Conservation (phyloP, 2,888 invertebrate species). For the Eupithecia dodoneata region DNA sequence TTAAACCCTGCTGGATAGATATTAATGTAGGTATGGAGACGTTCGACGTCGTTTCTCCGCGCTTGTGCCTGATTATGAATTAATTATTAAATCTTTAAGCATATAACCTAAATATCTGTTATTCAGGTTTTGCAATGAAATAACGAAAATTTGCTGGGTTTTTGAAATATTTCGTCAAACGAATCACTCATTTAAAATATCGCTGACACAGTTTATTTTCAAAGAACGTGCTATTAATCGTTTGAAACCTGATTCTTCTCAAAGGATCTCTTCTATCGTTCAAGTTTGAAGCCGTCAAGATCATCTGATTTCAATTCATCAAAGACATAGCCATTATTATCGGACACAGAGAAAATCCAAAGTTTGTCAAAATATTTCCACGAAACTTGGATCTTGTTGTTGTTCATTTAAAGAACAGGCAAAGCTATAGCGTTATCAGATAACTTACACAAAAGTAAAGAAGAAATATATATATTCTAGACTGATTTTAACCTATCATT, state of each 20-base stretch:
- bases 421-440: not conserved
- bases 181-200: conserved; percentile 33
- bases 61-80: not conserved
- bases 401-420: not conserved
- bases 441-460: not conserved
- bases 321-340: conserved; percentile 9
- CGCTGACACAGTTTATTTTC: conserved; percentile 29
- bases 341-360: not conserved
- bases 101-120: not conserved
- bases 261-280: conserved; percentile 27
- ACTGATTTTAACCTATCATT: not conserved
- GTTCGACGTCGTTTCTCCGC: not conserved
- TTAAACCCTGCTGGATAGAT: not conserved
- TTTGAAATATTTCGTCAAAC: conserved; percentile 9
- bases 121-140: not conserved
- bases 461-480: too few relatives aligned
- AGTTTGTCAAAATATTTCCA: not conserved
- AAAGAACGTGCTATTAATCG: conserved; percentile 27
- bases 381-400: not conserved
- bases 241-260: conserved; percentile 27
- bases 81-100: not conserved
- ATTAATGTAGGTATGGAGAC: not conserved
- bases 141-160: not conserved
- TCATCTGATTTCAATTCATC: conserved; percentile 8
- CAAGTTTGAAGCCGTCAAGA: conserved; percentile 2